Conservation (phyloP, 2,888 invertebrate species). For the Diloba caeruleocephala region DNA sequence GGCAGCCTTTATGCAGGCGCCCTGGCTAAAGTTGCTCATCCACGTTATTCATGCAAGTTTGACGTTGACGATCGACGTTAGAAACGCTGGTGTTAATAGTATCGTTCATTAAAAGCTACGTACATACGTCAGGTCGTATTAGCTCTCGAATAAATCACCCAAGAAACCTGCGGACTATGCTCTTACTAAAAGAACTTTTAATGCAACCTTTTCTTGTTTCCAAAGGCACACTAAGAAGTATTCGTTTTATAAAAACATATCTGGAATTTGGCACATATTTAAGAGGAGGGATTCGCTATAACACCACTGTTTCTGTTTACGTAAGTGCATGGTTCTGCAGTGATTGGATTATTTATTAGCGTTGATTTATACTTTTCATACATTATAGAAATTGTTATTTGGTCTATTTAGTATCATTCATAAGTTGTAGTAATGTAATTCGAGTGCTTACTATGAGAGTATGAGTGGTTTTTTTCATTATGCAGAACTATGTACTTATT, state of each 20-base stretch:
- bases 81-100: too few species aligned
- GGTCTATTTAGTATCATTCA: too few species aligned
- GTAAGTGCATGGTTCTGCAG: conserved; percentile 89
- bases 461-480: too few species aligned
- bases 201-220: conserved; percentile 56
- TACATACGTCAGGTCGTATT: conserved; percentile 41
- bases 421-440: too few species aligned
- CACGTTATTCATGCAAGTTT: too few species aligned
- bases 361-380: conserved; percentile 2
- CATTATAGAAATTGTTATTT: conserved; percentile 6
- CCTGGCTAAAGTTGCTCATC: too few species aligned
- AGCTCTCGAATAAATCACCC: conserved; percentile 3
- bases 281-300: conserved; percentile 71
- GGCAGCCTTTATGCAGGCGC: too few species aligned
- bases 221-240: conserved; percentile 77
- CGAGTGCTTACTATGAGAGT: too few species aligned
- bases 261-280: conserved; percentile 85
- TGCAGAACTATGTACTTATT: conserved; percentile 47
- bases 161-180: conserved; percentile 78
- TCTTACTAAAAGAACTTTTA: conserved; percentile 65
- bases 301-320: conserved; percentile 52
- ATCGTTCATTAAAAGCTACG: too few species aligned
- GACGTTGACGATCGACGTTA: too few species aligned
- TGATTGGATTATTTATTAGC: conserved; percentile 28
- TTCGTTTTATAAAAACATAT: conserved; percentile 83